A percentile compares a stretch with the other conserved stretches of the same genome.
Conservation (phyloP, 2,888 invertebrate species). For the Ctenicera cuprea region DNA sequence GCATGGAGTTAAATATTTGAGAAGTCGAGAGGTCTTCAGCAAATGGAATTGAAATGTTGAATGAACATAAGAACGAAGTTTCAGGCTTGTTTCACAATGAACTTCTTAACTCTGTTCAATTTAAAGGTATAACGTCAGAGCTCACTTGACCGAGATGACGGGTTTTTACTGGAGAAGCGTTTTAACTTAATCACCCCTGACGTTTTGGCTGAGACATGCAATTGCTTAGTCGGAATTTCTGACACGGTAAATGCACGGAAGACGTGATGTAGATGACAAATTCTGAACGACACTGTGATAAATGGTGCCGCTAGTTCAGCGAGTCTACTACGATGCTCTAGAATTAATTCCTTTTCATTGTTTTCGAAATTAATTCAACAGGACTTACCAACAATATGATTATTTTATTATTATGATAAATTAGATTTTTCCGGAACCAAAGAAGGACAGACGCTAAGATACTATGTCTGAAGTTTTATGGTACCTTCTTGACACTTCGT, state of each 20-base stretch:
- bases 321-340: too few relatives aligned
- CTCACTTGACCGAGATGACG: conserved; percentile 41
- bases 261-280: conserved; percentile 40
- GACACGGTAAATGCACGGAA: conserved; percentile 25
- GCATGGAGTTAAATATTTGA: not conserved
- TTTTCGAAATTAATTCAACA: too few relatives aligned
- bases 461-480: too few relatives aligned
- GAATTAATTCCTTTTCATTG: too few relatives aligned
- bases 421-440: too few relatives aligned
- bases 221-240: conserved; percentile 42
- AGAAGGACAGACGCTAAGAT: too few relatives aligned
- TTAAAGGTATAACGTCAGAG: conserved; percentile 34
- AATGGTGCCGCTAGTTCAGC: conserved; percentile 17
- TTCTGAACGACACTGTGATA: conserved; percentile 36
- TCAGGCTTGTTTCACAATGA: conserved; percentile 19
- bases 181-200: conserved; percentile 44
- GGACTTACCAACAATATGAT: too few relatives aligned
- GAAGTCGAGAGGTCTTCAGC: not conserved
- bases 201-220: conserved; percentile 42
- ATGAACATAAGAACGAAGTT: conserved; percentile 3
- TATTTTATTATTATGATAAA: too few relatives aligned
- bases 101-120: conserved; percentile 33
- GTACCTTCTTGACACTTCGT: too few relatives aligned
- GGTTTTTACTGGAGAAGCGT: conserved; percentile 34
- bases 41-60: conserved; percentile 22